Conservation (phyloP, 2,797 vertebrate species). For the Lithobates pipiens region DNA sequence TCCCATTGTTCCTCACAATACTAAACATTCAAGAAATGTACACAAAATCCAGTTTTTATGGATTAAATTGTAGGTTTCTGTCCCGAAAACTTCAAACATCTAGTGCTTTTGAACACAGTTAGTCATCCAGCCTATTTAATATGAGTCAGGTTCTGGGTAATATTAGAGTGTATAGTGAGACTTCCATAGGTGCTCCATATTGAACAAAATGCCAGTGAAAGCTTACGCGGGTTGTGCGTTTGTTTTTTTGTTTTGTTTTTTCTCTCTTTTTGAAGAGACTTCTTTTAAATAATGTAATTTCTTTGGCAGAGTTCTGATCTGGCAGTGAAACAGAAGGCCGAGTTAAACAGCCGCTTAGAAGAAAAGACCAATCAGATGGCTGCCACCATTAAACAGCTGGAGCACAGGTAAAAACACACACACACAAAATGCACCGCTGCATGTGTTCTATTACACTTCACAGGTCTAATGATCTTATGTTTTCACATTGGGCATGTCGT, state of each 20-base stretch:
- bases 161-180: too few species aligned
- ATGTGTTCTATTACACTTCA: too few species aligned
- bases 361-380: constrained; percentile 98
- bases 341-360: constrained; percentile 90
- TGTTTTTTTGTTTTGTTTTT: neutral
- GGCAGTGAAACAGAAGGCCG: constrained; percentile 92
- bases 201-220: neutral
- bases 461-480: too few species aligned
- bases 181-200: neutral
- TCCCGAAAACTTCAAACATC: neutral
- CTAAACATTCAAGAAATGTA: too few species aligned
- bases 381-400: constrained; percentile 92
- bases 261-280: neutral
- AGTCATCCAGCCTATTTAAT: too few species aligned
- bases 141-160: neutral
- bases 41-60: neutral
- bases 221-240: too few species aligned
- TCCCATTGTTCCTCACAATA: neutral
- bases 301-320: constrained; percentile 84
- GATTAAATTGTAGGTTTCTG: neutral
- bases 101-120: too few species aligned
- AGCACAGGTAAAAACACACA: constrained; percentile 85
- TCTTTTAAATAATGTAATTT: constrained; percentile 18
- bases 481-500: too few species aligned
- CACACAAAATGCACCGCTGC: too few species aligned